Evolutionary conservation across 2,797 vertebrate species (phyloP), one percentile per base, ranked within the genome.

Genomic region (Xenops minutus): DNA sequence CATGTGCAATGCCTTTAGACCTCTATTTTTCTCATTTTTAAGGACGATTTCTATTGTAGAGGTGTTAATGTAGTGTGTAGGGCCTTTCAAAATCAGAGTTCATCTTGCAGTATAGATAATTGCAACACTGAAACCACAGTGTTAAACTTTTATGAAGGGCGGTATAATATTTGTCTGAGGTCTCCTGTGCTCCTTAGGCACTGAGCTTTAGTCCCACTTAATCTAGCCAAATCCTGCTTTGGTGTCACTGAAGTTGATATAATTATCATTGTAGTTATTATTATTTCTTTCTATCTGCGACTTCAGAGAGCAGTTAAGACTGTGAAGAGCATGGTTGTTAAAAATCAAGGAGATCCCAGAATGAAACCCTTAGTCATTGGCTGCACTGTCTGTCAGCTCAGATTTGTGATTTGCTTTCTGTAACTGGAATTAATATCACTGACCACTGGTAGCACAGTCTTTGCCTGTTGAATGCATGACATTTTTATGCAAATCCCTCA

Each of bases 1-100:
- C 1, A 7, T 16, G 4, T 78, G 26, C 16, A 22, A 6, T n/a
- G 3, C 1, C 2, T 44, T 61, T 49, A 36, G 19, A 23, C 41
- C 56, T 75, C 13, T 11, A 1, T 29, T 75, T 80, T 71, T 29
- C 20, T 12, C 5, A 3, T 43, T 82, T 82, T 79, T 39, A 23
- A 56, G 34, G 43, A 8, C 44, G 17, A 24, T 89, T 86, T 78
- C 54, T 64, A 15, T 68, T n/a, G 43, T 41, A 62, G 54, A 71
- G 7, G 2, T 85, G 29, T 61, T 84, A 51, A 16, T 73, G 34
- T 11, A 27, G 12, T 1, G 0, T 43, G 13, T n/a, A 20, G 27
- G 36, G 20, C 20, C 30, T 52, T 76, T 43, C 30, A 55, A 49
- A 76, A 67, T 41, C 20, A 6, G 24, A 68, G 44, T 48, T 62